Evolutionary conservation across 2,888 invertebrate species (phyloP), one percentile per base, ranked within the genome.

Genomic region (Julus scandinavius): DNA sequence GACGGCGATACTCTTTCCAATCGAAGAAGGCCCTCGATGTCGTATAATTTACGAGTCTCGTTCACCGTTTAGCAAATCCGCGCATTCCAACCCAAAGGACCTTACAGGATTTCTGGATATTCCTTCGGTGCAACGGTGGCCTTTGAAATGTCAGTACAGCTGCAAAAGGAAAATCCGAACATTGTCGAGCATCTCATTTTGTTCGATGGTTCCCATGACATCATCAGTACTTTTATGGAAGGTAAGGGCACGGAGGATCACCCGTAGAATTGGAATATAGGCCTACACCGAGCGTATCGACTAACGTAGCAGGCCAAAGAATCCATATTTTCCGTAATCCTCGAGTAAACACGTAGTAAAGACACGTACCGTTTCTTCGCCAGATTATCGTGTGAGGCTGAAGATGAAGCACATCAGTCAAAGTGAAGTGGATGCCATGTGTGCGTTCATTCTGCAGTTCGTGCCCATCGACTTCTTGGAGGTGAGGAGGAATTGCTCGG

Each of bases 111-210:
- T 90, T 95, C 96, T 85, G 99, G 99, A 1, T 99, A 99, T 93
- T 99, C 99, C 0, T 99, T 97, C 93, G 99, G 99, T 89, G 97
- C 98, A 83, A 95, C 96, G 90, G 96, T 99, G 58, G 98, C 98
- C 29, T 97, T 98, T 92, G 99, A 99, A 93, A 98, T 99, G 95
- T 97, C 97, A 45, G 93, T 96, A 54, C 96, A 96, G 92, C 93
- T 99, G 88, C 96, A 97, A 92, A 93, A 94, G 80, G 86, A 88
- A n/a, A 50, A 89, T 41, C 85, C 85, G 0, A 29, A 63, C 1
- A 89, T 88, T 89, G 88, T 89, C 15, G 90, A 96, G 54, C 93
- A 94, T 86, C 93, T 98, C 72, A 94, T 96, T 90, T 94, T 99
- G 90, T 93, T 99, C 90, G 99, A 99, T 93, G 99, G 99, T 80